phyloP scores from a whole-genome alignment of 2,888 invertebrate genomes.

The Erebia palarica region DNA sequence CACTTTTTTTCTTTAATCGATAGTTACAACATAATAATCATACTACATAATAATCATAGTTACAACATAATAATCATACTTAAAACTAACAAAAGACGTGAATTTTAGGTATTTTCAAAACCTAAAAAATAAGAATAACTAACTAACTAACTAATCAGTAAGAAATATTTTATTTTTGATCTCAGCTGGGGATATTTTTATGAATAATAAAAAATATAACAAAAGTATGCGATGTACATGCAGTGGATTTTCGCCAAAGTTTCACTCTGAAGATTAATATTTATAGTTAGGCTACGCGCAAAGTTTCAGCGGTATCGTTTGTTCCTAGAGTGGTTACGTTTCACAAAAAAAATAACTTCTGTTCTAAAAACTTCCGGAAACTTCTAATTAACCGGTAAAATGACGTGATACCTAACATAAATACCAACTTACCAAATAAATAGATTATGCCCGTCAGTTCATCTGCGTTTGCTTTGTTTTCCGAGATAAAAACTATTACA shows the following conservation, averaged over 20 bases:
- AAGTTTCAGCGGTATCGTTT: constrained; percentile 19
- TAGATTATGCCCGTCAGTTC: too few relatives aligned
- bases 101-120: too few relatives aligned
- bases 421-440: too few relatives aligned
- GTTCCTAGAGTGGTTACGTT: constrained; percentile 17
- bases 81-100: too few relatives aligned
- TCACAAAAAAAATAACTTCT: constrained; percentile 11
- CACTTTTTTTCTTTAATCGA: too few relatives aligned
- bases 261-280: constrained; percentile 13
- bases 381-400: background rate
- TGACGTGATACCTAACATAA: background rate
- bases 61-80: too few relatives aligned
- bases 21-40: too few relatives aligned
- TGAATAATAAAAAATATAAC: background rate
- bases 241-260: constrained; percentile 10
- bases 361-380: constrained; percentile 10
- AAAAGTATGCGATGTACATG: background rate
- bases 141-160: too few relatives aligned
- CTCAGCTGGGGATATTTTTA: constrained; percentile 13
- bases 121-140: too few relatives aligned
- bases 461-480: too few relatives aligned
- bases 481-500: too few relatives aligned
- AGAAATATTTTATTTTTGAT: background rate
- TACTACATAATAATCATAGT: too few relatives aligned
- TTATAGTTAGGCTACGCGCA: constrained; percentile 7